A percentile compares a stretch with the other conserved stretches of the same genome.
These are phyloP conservation scores for Lasius platythorax DNA, from an alignment of 2,888 invertebrate species.

Conservation along the genomic window DNA sequence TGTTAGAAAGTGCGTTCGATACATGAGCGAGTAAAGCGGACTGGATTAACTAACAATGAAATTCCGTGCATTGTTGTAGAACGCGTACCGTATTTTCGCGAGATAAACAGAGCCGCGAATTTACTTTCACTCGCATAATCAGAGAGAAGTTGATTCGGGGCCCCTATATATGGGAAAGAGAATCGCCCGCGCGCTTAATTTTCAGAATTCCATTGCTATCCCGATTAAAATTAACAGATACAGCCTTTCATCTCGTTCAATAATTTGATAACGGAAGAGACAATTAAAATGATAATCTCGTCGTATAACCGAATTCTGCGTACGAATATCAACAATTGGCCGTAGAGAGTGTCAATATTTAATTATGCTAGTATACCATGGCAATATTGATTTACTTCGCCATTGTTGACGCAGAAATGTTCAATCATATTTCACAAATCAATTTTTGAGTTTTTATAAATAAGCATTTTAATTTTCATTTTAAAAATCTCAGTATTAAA, in stretches of 20 bases:
- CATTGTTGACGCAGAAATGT: slow-evolving; percentile 20
- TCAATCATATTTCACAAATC: slow-evolving; percentile 3
- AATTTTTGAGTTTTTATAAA: background rate
- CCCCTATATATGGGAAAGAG: background rate
- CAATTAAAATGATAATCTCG: slow-evolving; percentile 55
- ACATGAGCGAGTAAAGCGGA: slow-evolving; percentile 50
- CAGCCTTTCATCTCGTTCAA: slow-evolving; percentile 26
- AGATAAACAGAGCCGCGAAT: slow-evolving; percentile 52
- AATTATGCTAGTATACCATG: slow-evolving; percentile 38
- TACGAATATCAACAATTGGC: slow-evolving; percentile 47
- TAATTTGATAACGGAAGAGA: slow-evolving; percentile 45
- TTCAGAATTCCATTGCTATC: slow-evolving; percentile 28
- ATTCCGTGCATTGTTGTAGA: slow-evolving; percentile 48
- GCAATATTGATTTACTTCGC: slow-evolving; percentile 43
- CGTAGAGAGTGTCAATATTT: slow-evolving; percentile 30
- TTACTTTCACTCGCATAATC: slow-evolving; percentile 55
- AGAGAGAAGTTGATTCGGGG: slow-evolving; percentile 13
- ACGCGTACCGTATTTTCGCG: slow-evolving; percentile 45
- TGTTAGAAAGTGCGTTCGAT: slow-evolving; percentile 58
- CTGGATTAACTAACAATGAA: slow-evolving; percentile 56
- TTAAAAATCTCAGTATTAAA: background rate
- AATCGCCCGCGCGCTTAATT: slow-evolving; percentile 32
- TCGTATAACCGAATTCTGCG: slow-evolving; percentile 39
- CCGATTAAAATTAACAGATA: slow-evolving; percentile 48
- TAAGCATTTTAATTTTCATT: background rate